Percentiles rank a stretch among this genome's conserved stretches.
Evolutionary conservation across 2,888 invertebrate species (phyloP).

Genomic region (Rotaria socialis): DNA sequence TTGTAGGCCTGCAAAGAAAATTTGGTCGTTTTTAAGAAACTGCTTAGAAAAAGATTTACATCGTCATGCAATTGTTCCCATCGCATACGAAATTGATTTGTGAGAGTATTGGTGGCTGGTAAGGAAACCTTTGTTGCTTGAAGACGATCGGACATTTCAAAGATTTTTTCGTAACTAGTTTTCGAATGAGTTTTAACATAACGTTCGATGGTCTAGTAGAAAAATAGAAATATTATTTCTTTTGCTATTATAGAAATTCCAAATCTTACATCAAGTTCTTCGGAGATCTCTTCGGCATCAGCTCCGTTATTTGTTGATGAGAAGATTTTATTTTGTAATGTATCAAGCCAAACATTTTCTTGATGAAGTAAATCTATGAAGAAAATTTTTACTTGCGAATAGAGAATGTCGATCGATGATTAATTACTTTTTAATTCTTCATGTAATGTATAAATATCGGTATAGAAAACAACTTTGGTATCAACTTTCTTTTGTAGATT

Average conservation of each 20-base stretch:
- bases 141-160: conserved; percentile 72
- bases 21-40: too few relatives aligned
- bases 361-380: conserved; percentile 70
- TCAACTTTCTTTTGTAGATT: conserved; percentile 53
- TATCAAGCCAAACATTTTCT: conserved; percentile 75
- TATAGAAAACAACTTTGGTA: conserved; percentile 51
- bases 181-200: conserved; percentile 72
- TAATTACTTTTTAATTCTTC: conserved; percentile 52
- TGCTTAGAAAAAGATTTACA: neutral
- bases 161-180: conserved; percentile 70
- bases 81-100: conserved; percentile 42
- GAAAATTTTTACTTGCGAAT: neutral
- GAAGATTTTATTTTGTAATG: conserved; percentile 70
- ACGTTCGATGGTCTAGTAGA: conserved; percentile 74
- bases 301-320: conserved; percentile 68
- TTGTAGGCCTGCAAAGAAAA: conserved; percentile 62
- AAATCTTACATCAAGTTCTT: conserved; percentile 73
- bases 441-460: conserved; percentile 46
- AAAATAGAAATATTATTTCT: too few relatives aligned
- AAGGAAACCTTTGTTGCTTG: conserved; percentile 68
- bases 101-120: conserved; percentile 62
- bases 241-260: too few relatives aligned
- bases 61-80: conserved; percentile 51
- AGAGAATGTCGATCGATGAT: too few relatives aligned
- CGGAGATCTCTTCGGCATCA: conserved; percentile 86